Base-by-base conservation (phyloP, 2,797 vertebrate species). In the Kryptolebias ocellatus region DNA sequence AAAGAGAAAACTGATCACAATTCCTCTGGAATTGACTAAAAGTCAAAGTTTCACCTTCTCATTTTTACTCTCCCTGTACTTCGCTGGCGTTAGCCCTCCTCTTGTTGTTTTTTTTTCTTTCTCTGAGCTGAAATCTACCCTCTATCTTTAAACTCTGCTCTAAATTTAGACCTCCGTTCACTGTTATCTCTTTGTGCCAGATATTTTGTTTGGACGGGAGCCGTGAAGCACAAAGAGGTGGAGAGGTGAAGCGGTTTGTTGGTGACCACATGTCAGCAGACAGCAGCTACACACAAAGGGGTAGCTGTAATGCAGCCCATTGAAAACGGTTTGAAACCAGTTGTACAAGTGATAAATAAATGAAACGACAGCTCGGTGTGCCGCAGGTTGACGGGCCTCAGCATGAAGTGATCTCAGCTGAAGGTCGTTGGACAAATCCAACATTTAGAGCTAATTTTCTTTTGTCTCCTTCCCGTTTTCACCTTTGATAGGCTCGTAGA, bases 121-220 rank as follows among this genome's bases (percentile, higher is more conserved):
- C 11, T 39, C 8, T 11, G 8, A 1, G 11, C 37, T 10, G 2
- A 76, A 67, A 69, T 70, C 62, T 62, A 49, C 52, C 63, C 51
- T 72, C 57, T 64, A 34, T 45, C 45, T 47, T 62, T 31, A 15
- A 64, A 64, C 27, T 24, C 28, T 4, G 4, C 9, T 70, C 34
- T 71, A 57, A 28, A 73, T 69, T 64, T 29, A 53, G 72, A 61
- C 55, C 60, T 15, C 18, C 27, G 63, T 16, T 64, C 64, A 16
- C 31, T 70, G n/a, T 66, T 8, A 39, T 39, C 10, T 65, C 31
- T 59, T 50, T 61, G 58, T 67, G 63, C 65, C 45, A 47, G 66
- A 60, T 28, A 12, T 51, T 71, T 76, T 51, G 39, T 56, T 58
- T 63, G 27, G 20, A 80, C 60, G 27, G 53, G 55, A 70, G 70